These are phyloP conservation scores for Drosophila limbata DNA, from an alignment of 2,888 invertebrate species.

Conservation along the genomic window DNA sequence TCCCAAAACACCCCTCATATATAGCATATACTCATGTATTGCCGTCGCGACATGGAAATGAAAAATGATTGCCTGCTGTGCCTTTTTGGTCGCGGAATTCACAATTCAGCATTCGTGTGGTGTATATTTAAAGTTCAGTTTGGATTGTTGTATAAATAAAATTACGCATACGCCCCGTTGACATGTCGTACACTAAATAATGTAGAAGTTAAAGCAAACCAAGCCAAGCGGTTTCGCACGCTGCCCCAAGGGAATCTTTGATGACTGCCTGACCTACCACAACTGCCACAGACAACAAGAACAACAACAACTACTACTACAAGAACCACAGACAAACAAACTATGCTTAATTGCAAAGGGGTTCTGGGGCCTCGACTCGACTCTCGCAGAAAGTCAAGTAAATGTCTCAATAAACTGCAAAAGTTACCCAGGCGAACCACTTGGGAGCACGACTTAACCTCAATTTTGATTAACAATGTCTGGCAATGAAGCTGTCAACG, in stretches of 20 bases:
- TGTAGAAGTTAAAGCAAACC: conserved; percentile 22
- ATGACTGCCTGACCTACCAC: conserved; percentile 54
- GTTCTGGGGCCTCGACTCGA: conserved; percentile 26
- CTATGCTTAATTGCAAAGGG: conserved; percentile 67
- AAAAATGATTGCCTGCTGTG: conserved; percentile 64
- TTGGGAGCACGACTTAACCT: conserved; percentile 73
- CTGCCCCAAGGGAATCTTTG: conserved; percentile 11
- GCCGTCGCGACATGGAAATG: conserved; percentile 63
- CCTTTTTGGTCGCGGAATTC: conserved; percentile 35
- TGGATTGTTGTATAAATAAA: conserved; percentile 50
- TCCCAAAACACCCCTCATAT: not conserved
- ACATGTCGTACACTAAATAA: conserved; percentile 24
- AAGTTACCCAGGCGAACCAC: conserved; percentile 47
- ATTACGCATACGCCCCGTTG: conserved; percentile 51
- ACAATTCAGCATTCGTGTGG: conserved; percentile 28
- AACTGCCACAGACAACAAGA: conserved; percentile 42
- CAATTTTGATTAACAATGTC: conserved; percentile 82
- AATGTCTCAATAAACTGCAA: conserved; percentile 69
- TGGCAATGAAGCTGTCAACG: conserved; percentile 80
- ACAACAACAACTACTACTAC: conserved; percentile 5
- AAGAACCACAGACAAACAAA: conserved; percentile 55
- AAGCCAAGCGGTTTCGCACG: conserved; percentile 7
- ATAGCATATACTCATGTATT: conserved; percentile 22
- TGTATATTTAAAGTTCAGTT: conserved; percentile 43
- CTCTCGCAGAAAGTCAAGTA: conserved; percentile 55